Conservation (phyloP, 2,113 vertebrate species). For the Xenopus tropicalis region DNA sequence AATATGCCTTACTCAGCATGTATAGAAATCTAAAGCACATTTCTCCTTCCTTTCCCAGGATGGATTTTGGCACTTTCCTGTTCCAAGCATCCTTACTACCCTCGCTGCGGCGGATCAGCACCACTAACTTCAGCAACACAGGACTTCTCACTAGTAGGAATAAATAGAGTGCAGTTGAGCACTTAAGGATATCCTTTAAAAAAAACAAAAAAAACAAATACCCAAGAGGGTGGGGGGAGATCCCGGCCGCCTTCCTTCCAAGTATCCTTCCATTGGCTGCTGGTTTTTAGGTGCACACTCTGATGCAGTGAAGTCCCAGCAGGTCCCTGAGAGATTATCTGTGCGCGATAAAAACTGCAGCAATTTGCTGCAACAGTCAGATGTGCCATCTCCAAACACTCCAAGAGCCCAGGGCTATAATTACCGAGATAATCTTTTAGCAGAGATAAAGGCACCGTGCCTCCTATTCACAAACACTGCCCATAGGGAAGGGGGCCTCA, state of each 20-base stretch:
- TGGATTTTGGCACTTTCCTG: too few relatives aligned
- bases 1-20: too few relatives aligned
- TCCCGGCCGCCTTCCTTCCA: not conserved
- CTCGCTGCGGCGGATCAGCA: too few relatives aligned
- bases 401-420: constrained; percentile 30
- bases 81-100: too few relatives aligned
- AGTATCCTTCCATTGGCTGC: not conserved
- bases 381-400: constrained; percentile 28
- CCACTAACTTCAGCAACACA: not conserved
- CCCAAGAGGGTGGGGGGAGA: not conserved
- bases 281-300: not conserved
- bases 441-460: not conserved
- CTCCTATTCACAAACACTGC: constrained; percentile 9
- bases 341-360: constrained; percentile 28
- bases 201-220: too few relatives aligned
- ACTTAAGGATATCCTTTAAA: not conserved
- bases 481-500: not conserved
- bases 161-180: not conserved
- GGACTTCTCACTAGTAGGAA: not conserved
- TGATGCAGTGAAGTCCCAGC: constrained; percentile 15
- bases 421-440: constrained; percentile 19
- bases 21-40: too few relatives aligned
- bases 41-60: too few relatives aligned
- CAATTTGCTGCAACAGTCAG: constrained; percentile 33
- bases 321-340: constrained; percentile 10